Base-by-base conservation (phyloP, 2,888 invertebrate genomes). In the Phlogophora meticulosa region DNA sequence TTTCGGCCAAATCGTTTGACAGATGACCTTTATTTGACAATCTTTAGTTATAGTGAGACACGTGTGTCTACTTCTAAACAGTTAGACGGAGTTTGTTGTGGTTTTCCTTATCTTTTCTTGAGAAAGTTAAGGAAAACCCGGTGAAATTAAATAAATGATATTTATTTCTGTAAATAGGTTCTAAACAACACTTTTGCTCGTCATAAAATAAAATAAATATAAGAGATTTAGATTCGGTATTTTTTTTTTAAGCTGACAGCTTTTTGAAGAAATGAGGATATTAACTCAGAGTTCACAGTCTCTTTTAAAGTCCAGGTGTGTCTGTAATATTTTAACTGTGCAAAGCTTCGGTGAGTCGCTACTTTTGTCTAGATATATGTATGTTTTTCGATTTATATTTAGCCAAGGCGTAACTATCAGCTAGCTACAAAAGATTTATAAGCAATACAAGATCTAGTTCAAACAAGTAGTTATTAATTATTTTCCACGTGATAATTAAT, bases 391-490 rank as follows among this genome's bases (percentile, higher is more conserved):
- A n/a, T n/a, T n/a, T n/a, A 0, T 32, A 60, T 60, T 71, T 28
- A 49, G 36, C 20, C 17, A 60, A 36, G 28, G 42, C 4, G 0
- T 46, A 57, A 7, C 20, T 20, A 5, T 34, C n/a, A 22, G n/a
- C 22, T 20, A 48, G 4, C 11, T 22, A 1, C 20, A n/a, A 10
- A 36, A 38, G 22, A 43, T 60, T 45, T 51, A 68, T 51, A 60
- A 34, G 3, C 49, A 2, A 20, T 67, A 43, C 15, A 32, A 60
- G 11, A 22, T 43, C 28, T 17, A 45, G 15, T 43, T 38, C n/a
- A 15, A 38, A 9, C 10, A 15, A 43, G n/a, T 55, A 45, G 45
- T 69, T 15, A 56, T 45, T 45, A 45, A 56, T 45, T 45, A 45
- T 22, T 17, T 43, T 22, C 20, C 2, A 34, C 22, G 17, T 2